Evolutionary conservation across 2,888 invertebrate genomes (phyloP), one percentile per base, ranked within the genome.

Genomic region (Antheraea yamamai): DNA sequence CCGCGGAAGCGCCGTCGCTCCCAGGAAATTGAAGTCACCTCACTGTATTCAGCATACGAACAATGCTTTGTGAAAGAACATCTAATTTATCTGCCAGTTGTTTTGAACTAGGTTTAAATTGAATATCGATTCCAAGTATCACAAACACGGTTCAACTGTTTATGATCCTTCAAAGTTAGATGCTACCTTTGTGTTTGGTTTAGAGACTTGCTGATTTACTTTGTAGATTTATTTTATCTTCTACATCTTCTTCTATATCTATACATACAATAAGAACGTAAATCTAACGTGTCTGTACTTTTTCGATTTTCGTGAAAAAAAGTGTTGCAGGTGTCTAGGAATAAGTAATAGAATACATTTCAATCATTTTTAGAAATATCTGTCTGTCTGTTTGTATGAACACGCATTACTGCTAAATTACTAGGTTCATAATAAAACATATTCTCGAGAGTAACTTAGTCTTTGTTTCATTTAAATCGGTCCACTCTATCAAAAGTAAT

Each of bases 21-120:
- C 83, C 92, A 94, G 94, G 94, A 95, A 95, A 95, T 95, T 94
- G 94, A 94, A 95, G 93, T 92, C 93, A 93, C 91, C 91, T 91
- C 89, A 83, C 83, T 75, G 84, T 79, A 86, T 88, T 87, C 89
- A 86, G 81, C 85, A 84, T 85, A 87, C 85, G 87, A 92, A 92
- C 93, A 92, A 91, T 91, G 94, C 94, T 92, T 92, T 92, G 91
- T 89, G 92, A 93, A 94, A 93, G 93, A 93, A 93, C 91, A 90
- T 93, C 90, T 92, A 92, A 93, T 93, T 93, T 92, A 93, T 93
- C 93, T 92, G 87, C 83, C 83, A 89, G 86, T 92, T 89, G 89
- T 91, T 92, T 90, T 87, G 85, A 89, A 88, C 81, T 87, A 87
- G 85, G 89, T 92, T 91, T 91, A 92, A 94, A 94, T 93, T 93